Evolutionary conservation across 2,113 vertebrate genomes (phyloP).

Genomic region (Tupaia chinensis): DNA sequence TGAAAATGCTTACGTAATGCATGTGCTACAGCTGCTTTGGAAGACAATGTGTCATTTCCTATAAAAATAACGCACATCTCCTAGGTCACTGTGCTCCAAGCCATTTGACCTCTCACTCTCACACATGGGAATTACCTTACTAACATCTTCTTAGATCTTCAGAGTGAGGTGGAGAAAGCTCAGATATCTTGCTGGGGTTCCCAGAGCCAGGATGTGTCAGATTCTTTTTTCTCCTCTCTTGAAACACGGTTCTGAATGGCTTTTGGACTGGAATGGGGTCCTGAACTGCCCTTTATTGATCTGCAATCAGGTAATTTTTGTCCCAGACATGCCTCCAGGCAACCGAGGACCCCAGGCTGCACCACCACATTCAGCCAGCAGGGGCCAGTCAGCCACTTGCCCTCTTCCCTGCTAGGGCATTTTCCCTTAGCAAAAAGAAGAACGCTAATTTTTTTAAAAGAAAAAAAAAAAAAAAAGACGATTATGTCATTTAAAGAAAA

Average conservation of each 20-base stretch:
- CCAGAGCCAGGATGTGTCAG: neutral
- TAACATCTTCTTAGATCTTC: neutral
- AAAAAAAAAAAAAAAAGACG: neutral
- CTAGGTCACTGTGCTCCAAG: neutral
- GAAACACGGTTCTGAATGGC: neutral
- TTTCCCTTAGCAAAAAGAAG: neutral
- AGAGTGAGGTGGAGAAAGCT: neutral
- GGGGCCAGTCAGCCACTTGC: neutral
- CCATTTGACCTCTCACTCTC: neutral
- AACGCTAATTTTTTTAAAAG: neutral
- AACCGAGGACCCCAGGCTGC: neutral
- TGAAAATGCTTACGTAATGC: neutral
- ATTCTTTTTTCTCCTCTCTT: neutral
- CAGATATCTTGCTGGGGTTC: neutral
- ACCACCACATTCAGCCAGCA: neutral
- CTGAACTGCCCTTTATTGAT: neutral
- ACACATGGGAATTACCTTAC: accelerated
- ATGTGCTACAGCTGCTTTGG: neutral
- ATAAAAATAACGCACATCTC: neutral
- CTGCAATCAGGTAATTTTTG: accelerated
- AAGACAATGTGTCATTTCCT: neutral
- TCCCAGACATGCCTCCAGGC: neutral
- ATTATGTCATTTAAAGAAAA: neutral
- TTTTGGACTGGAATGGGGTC: no score
- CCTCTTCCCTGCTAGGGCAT: neutral